Base-by-base conservation (phyloP, 2,113 vertebrate genomes). In the Amblyopsis rosae region DNA sequence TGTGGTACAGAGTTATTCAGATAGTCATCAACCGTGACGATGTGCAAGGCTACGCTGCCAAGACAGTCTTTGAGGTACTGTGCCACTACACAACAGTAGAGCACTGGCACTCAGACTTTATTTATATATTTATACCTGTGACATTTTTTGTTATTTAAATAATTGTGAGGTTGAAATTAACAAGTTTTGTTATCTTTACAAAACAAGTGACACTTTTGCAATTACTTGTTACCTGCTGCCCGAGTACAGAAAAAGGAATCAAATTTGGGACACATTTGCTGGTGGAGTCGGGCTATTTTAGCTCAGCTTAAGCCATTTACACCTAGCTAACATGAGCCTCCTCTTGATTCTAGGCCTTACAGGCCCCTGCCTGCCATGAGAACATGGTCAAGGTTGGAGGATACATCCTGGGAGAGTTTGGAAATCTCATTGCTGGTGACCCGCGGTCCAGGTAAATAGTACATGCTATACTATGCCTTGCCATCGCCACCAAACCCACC, bases 311-410 rank as follows among this genome's bases (percentile, higher is more conserved):
- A 26, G 35, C 4, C 35, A 41, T 41, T 41, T 51, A 11, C 11
- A 15, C 49, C 11, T 10, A 15, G 17, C 56, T 58, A 58, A 48
- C 48, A n/a, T 12, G 16, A 51, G 15, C 7, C 16, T 1, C 0
- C 12, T 46, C 16, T 74, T 50, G 3, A 5, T 13, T 47, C 0
- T 76, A 97, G 96, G 95, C 95, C 1, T 84, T 97, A 59, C 95
- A 97, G 88, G 96, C 96, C 10, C 95, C 96, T 0, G 96, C 96
- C 33, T 97, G 96, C 76, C 96, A 97, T 0, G 96, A 97, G 89
- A 97, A 97, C 89, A 97, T 97, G 96, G 96, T 97, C 79, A 97
- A 97, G 67, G 96, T 97, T 0, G 96, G 96, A 1, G 96, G 96
- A 47, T 97, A 97, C 82, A 97, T 97, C 72, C 86, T 97, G 55